Percentiles rank a stretch among this genome's conserved stretches.
phyloP scores from a whole-genome alignment of 2,888 invertebrate species.

The Melanostoma scalare region DNA sequence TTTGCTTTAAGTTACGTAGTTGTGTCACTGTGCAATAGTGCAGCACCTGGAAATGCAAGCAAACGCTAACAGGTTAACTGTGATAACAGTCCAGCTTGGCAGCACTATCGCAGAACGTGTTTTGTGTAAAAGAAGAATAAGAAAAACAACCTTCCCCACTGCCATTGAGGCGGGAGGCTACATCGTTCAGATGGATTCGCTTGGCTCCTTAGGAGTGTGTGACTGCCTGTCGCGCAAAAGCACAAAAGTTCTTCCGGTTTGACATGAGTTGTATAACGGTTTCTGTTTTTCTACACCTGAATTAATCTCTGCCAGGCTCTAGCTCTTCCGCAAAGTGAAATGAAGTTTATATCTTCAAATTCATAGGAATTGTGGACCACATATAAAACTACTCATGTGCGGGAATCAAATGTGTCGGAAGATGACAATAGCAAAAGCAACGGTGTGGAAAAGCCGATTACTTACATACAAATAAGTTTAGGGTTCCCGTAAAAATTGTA shows the following conservation, averaged over 20 bases:
- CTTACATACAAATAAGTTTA: neutral
- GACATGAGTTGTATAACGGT: constrained; percentile 42
- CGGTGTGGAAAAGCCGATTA: neutral
- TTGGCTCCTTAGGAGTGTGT: constrained; percentile 6
- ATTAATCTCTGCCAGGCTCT: constrained; percentile 27
- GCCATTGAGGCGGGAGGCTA: constrained; percentile 30
- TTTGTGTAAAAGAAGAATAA: constrained; percentile 11
- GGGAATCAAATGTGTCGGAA: constrained; percentile 29
- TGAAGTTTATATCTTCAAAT: constrained; percentile 3
- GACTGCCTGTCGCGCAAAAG: neutral
- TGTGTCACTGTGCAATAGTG: constrained; percentile 45
- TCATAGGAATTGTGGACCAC: constrained; percentile 17
- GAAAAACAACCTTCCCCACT: constrained; percentile 8
- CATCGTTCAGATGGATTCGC: constrained; percentile 24
- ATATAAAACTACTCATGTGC: constrained; percentile 27
- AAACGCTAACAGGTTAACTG: constrained; percentile 57
- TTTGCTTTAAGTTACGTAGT: constrained; percentile 6
- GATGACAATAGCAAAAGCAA: constrained; percentile 23
- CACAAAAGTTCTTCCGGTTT: constrained; percentile 43
- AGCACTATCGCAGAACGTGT: constrained; percentile 38
- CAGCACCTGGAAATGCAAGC: constrained; percentile 48
- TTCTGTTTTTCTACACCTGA: constrained; percentile 4
- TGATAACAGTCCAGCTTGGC: constrained; percentile 42
- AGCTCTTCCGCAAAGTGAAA: constrained; percentile 32
- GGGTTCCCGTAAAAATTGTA: no score